These are phyloP conservation scores for Orthonyx spaldingii DNA, from an alignment of 2,113 vertebrate genomes.

Conservation along the genomic window DNA sequence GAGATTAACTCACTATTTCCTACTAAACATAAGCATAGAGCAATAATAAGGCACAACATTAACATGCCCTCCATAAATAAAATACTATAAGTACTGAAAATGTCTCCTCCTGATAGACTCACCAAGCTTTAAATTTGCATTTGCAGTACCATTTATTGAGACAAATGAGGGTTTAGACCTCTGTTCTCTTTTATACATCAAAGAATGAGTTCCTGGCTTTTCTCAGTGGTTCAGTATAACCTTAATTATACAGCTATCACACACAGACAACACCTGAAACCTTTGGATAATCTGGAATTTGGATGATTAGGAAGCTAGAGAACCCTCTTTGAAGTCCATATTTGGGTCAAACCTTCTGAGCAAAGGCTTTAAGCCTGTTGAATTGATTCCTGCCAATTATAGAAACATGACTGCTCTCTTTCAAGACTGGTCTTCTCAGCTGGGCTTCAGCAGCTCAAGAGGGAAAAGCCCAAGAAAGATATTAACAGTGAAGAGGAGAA, in stretches of 20 bases:
- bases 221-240: not conserved
- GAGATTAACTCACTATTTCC: not conserved
- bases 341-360: not conserved
- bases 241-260: not conserved
- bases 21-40: not conserved
- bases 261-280: not conserved
- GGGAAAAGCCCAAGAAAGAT: not conserved
- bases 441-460: not conserved
- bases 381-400: not conserved
- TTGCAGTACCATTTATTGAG: not conserved
- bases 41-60: not conserved
- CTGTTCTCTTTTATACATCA: not conserved
- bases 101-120: not conserved
- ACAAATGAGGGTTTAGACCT: not conserved
- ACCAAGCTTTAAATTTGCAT: not conserved
- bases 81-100: not conserved
- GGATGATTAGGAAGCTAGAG: not conserved
- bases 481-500: not conserved
- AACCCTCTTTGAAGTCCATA: not conserved
- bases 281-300: not conserved
- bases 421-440: not conserved
- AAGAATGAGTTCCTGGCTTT: not conserved
- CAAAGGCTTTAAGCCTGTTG: not conserved
- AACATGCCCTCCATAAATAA: slow-evolving; percentile 3
- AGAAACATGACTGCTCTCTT: not conserved